Evolutionary conservation across 2,113 vertebrate species (phyloP).

Genomic region (Loxodonta africana): DNA sequence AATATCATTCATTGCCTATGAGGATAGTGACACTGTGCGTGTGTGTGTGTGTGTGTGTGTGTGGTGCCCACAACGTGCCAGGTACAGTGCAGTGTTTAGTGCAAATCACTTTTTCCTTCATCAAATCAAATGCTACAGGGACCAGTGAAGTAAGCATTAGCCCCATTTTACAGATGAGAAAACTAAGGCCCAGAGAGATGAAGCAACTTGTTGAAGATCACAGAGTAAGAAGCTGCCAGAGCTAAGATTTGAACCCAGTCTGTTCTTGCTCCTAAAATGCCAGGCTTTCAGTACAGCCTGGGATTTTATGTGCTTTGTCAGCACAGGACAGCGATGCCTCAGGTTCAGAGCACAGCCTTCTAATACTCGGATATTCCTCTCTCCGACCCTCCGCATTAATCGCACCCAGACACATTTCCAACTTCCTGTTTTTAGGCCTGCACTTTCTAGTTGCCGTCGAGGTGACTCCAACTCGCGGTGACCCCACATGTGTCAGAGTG

Average conservation of each 20-base stretch:
- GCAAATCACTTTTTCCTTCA: background rate
- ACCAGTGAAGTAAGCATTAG: background rate
- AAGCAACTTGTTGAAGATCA: background rate
- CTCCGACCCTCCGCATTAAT: accelerated
- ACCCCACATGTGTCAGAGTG: too few relatives aligned
- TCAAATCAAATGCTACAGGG: background rate
- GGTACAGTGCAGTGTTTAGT: background rate
- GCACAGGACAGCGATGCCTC: too few relatives aligned
- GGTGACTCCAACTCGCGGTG: too few relatives aligned
- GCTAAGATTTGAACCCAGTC: background rate
- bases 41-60: accelerated
- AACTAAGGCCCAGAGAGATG: background rate
- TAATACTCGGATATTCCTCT: background rate
- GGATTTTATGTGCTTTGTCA: background rate
- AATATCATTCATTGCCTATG: background rate
- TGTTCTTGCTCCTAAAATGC: background rate
- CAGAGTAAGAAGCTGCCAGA: background rate
- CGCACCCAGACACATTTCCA: background rate
- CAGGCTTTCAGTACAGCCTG: background rate
- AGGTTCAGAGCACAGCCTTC: background rate
- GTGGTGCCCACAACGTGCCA: too few relatives aligned
- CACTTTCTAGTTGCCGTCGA: too few relatives aligned
- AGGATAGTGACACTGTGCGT: background rate
- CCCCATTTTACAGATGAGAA: too few relatives aligned
- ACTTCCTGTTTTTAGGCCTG: background rate